Conservation (phyloP, 2,797 vertebrate genomes). For the Esox lucius region DNA sequence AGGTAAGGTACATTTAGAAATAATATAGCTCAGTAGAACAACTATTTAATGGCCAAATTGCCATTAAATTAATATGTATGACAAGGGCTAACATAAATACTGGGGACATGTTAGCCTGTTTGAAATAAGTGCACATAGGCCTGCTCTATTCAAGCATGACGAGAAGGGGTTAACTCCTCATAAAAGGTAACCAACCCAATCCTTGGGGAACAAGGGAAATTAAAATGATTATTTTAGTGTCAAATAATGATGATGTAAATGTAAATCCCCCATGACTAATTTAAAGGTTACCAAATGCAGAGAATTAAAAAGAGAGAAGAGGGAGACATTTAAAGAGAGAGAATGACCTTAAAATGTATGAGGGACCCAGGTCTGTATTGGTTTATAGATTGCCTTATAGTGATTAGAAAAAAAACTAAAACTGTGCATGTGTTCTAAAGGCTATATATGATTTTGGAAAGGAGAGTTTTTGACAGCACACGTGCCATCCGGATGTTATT, state of each 20-base stretch:
- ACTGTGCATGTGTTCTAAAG: not conserved
- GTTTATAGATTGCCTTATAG: not conserved
- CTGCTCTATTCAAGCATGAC: not conserved
- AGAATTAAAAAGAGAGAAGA: not conserved
- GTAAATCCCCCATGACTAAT: not conserved
- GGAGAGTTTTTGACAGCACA: constrained; percentile 8
- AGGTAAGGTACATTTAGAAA: not conserved
- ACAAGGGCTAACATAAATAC: not conserved
- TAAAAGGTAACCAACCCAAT: not conserved
- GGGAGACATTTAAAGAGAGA: not conserved
- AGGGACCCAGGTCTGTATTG: not conserved
- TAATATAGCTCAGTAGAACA: not conserved
- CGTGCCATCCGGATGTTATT: constrained; percentile 35
- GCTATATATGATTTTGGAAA: not conserved
- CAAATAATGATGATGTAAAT: not conserved
- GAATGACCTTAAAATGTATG: not conserved
- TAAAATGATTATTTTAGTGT: not conserved
- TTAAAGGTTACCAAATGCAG: not conserved
- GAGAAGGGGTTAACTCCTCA: not conserved
- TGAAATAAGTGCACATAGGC: not conserved
- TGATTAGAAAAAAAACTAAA: not conserved
- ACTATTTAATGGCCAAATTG: not conserved
- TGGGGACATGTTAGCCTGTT: not conserved
- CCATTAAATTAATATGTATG: not conserved
- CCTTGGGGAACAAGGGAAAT: not conserved